These are phyloP conservation scores for Holothuria scabra DNA, from an alignment of 53 echinoderm and acorn worm species.

Conservation along the genomic window DNA sequence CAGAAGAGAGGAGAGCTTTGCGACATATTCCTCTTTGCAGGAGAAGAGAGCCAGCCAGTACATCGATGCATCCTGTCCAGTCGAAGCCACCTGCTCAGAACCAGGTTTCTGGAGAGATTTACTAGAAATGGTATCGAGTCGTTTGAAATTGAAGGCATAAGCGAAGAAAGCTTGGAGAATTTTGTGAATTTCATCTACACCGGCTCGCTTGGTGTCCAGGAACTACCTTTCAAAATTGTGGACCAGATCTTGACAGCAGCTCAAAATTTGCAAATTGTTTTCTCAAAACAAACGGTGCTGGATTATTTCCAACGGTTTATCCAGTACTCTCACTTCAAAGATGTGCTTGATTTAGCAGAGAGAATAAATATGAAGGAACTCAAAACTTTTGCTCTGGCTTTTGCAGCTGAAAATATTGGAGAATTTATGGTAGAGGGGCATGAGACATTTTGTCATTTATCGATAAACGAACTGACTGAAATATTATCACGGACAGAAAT, in stretches of 20 bases:
- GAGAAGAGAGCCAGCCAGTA: slow-evolving; percentile 20
- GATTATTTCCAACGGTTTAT: background rate
- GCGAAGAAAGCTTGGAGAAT: background rate
- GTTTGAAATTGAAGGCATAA: slow-evolving; percentile 15
- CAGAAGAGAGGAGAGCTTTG: slow-evolving; percentile 36
- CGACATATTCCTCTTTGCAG: slow-evolving; percentile 22
- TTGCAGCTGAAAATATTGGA: slow-evolving; percentile 7
- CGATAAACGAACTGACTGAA: slow-evolving; percentile 17
- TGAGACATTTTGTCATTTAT: slow-evolving; percentile 6
- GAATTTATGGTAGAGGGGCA: slow-evolving; percentile 26
- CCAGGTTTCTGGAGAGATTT: background rate
- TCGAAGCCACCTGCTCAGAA: background rate
- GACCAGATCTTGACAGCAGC: background rate
- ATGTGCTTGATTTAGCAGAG: slow-evolving; percentile 4
- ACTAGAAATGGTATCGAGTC: background rate
- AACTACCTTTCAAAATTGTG: background rate
- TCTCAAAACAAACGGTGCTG: background rate
- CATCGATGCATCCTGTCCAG: slow-evolving; percentile 31
- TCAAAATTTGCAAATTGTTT: background rate
- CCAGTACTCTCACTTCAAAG: background rate
- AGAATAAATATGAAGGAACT: slow-evolving; percentile 6
- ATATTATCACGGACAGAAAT: slow-evolving; percentile 25
- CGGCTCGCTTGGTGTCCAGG: background rate
- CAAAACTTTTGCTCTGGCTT: background rate
- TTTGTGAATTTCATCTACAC: slow-evolving; percentile 33